A percentile compares a stretch with the other conserved stretches of the same genome.
These are phyloP conservation scores for Halcyon leucocephala DNA, from an alignment of 2,797 vertebrate species.

Conservation along the genomic window DNA sequence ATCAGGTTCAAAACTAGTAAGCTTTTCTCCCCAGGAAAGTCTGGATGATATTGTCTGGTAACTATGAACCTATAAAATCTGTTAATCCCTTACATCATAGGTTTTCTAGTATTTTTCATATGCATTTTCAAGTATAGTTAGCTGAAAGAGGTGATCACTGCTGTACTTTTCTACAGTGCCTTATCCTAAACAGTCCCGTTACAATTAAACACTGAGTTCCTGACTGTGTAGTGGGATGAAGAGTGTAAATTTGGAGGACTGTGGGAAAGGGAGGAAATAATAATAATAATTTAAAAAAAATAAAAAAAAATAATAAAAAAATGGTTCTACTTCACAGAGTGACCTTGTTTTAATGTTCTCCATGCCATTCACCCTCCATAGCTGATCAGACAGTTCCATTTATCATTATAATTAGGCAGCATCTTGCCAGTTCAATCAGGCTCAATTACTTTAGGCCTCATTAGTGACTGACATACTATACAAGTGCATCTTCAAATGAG, in stretches of 20 bases:
- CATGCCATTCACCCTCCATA: conserved; percentile 81
- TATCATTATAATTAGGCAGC: conserved; percentile 91
- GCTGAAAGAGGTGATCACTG: not conserved
- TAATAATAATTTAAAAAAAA: not conserved
- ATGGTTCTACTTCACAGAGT: conserved; percentile 64
- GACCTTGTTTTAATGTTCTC: conserved; percentile 81
- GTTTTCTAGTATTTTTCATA: not conserved
- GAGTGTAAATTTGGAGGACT: not conserved
- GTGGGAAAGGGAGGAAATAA: not conserved
- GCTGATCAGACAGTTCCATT: conserved; percentile 86
- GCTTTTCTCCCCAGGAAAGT: not conserved
- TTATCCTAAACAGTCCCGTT: not conserved
- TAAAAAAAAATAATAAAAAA: not conserved
- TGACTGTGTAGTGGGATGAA: not conserved
- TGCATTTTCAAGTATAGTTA: not conserved
- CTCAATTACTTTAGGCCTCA: conserved; percentile 88
- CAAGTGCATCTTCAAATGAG: conserved; percentile 79
- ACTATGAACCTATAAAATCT: not conserved
- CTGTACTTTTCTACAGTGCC: not conserved
- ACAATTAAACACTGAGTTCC: not conserved
- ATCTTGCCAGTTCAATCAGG: conserved; percentile 89
- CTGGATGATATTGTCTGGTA: not conserved
- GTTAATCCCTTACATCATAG: not conserved
- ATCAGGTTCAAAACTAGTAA: not conserved
- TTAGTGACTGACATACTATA: conserved; percentile 87